Conservation (phyloP, 2,888 invertebrate genomes). For the Cylloceria caligata region DNA sequence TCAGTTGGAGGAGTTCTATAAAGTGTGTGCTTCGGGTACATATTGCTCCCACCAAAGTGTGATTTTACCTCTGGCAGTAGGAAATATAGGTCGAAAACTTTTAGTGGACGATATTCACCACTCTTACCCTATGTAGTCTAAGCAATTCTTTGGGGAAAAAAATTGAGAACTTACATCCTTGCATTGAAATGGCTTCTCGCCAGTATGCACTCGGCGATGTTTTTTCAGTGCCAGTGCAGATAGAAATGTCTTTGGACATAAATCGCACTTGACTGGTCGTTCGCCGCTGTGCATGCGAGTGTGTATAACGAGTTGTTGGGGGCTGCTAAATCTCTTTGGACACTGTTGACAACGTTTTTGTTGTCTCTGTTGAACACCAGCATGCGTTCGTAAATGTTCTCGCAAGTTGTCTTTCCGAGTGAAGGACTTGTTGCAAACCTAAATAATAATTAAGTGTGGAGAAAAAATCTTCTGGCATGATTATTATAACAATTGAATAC, state of each 20-base stretch:
- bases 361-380: constrained; percentile 87
- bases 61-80: no score
- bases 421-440: constrained; percentile 86
- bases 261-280: constrained; percentile 89
- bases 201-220: constrained; percentile 87
- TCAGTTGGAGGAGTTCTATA: no score
- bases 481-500: background rate
- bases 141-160: background rate
- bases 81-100: no score
- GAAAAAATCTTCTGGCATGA: background rate
- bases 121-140: background rate
- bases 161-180: constrained; percentile 81
- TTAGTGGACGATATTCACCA: no score
- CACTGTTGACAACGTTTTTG: constrained; percentile 88
- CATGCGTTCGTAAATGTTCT: constrained; percentile 89
- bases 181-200: constrained; percentile 86
- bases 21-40: no score
- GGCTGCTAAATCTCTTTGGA: constrained; percentile 87
- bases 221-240: constrained; percentile 92
- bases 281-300: constrained; percentile 89
- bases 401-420: constrained; percentile 91
- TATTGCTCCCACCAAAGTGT: no score
- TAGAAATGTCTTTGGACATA: constrained; percentile 90
- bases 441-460: constrained; percentile 13
- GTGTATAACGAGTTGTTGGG: constrained; percentile 86